Conservation (phyloP, 2,797 vertebrate genomes). For the Falco novaeseelandiae region DNA sequence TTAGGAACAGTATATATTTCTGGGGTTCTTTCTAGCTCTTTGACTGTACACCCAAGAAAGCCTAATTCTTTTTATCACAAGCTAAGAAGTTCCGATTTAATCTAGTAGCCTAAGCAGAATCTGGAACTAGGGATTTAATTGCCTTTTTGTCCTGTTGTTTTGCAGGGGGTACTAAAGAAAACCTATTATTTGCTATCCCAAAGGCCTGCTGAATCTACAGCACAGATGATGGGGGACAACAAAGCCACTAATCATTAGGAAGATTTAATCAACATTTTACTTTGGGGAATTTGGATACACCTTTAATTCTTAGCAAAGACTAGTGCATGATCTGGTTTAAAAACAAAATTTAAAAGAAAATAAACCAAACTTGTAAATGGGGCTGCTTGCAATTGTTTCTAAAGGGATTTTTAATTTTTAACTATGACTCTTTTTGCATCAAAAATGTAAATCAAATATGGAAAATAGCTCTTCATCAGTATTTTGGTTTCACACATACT, state of each 20-base stretch:
- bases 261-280: slow-evolving; percentile 25
- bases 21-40: background rate
- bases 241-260: background rate
- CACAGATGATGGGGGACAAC: background rate
- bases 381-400: background rate
- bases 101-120: background rate
- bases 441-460: background rate
- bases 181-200: background rate
- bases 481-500: background rate
- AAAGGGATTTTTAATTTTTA: background rate
- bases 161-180: background rate
- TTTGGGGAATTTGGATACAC: background rate
- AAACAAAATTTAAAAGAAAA: background rate
- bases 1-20: background rate
- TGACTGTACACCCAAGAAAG: background rate
- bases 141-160: background rate
- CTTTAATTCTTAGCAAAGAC: background rate
- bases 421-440: background rate
- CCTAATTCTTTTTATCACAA: background rate
- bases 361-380: background rate
- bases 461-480: background rate
- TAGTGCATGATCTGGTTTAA: background rate
- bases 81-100: background rate
- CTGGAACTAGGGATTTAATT: background rate
- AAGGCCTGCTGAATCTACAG: background rate